Conservation (phyloP, 2,888 invertebrate genomes). For the Drepanosiphum platanoidis region DNA sequence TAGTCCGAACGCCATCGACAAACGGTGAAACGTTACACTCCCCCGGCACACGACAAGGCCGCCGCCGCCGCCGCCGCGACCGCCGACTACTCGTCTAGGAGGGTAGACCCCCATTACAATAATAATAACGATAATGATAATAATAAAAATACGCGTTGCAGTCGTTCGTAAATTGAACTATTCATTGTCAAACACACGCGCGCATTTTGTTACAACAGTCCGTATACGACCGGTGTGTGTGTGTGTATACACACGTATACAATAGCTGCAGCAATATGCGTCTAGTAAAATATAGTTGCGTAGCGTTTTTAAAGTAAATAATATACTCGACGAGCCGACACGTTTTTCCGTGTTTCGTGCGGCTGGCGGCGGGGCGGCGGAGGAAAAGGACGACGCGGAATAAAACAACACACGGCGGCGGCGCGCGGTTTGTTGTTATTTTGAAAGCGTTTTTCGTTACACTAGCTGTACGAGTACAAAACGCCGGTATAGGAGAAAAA, state of each 20-base stretch:
- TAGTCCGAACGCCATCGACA: no score
- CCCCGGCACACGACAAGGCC: not conserved
- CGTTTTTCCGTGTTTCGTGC: not conserved
- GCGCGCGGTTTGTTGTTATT: not conserved
- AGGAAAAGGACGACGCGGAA: not conserved
- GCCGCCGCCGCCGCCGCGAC: no score
- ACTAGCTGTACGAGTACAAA: no score
- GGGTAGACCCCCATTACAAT: constrained; percentile 1
- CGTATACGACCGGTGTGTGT: not conserved
- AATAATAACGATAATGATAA: not conserved
- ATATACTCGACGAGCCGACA: not conserved
- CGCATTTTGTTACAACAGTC: not conserved
- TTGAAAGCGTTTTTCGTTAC: not conserved
- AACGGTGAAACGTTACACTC: not conserved
- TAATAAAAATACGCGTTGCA: not conserved
- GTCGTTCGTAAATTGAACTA: not conserved
- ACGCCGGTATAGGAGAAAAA: not conserved
- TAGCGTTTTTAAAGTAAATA: not conserved
- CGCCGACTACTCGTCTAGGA: no score
- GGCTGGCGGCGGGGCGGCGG: not conserved
- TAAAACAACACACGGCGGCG: not conserved
- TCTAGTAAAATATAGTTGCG: no score
- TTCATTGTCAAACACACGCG: not conserved
- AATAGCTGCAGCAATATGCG: not conserved
- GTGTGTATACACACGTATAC: no score